A percentile compares a stretch with the other conserved stretches of the same genome.
Evolutionary conservation across 2,888 invertebrate species (phyloP).

Genomic region (Entomobrya multifasciata): DNA sequence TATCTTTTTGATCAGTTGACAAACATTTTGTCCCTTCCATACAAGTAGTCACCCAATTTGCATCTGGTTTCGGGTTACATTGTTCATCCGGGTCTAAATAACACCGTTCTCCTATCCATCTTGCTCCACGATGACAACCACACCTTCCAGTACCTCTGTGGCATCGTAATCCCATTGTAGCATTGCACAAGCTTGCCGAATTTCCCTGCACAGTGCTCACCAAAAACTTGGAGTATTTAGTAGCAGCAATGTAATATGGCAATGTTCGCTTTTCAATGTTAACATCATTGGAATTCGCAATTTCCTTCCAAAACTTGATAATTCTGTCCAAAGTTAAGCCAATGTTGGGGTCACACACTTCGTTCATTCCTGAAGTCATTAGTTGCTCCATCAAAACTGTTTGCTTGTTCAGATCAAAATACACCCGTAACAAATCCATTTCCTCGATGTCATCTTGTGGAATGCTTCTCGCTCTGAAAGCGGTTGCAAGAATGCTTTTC

Average conservation of each 20-base stretch:
- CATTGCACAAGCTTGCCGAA: conserved; percentile 60
- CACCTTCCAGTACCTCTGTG: conserved; percentile 48
- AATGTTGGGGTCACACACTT: conserved; percentile 35
- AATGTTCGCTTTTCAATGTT: conserved; percentile 27
- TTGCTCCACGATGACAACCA: conserved; percentile 37
- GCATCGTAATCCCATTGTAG: conserved; percentile 48
- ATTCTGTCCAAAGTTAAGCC: conserved; percentile 53
- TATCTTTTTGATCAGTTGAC: neutral
- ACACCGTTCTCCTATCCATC: conserved; percentile 51
- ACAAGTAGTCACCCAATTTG: conserved; percentile 48
- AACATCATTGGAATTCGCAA: conserved; percentile 47
- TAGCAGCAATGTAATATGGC: conserved; percentile 44
- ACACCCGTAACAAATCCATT: conserved; percentile 30
- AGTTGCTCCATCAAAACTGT: conserved; percentile 47
- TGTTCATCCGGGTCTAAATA: conserved; percentile 17
- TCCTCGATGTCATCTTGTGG: conserved; percentile 37
- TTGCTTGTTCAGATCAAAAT: conserved; percentile 49
- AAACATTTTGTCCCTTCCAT: conserved; percentile 39
- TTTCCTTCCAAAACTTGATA: conserved; percentile 50
- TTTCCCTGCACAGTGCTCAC: conserved; percentile 42
- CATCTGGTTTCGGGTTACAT: conserved; percentile 56
- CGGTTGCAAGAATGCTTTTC: conserved; percentile 36
- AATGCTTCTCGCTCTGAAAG: conserved; percentile 36
- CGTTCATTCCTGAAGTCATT: conserved; percentile 45
- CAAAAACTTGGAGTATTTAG: conserved; percentile 56